Base-by-base conservation (phyloP, 2,888 invertebrate genomes). In the Idaea aversata region DNA sequence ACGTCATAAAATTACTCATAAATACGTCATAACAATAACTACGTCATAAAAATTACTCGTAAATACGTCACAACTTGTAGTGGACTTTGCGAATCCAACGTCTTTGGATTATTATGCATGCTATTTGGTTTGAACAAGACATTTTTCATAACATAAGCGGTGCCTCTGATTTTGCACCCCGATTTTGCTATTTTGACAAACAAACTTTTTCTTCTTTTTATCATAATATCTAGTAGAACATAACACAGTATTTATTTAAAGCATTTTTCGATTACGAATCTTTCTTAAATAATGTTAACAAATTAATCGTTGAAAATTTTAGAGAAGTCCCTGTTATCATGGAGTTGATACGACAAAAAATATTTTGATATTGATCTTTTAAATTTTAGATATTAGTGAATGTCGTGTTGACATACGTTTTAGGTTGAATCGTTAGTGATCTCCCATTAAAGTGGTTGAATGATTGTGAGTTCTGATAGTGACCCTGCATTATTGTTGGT, bases 351-450 rank as follows among this genome's bases (percentile, higher is more conserved):
- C 25, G 25, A 25, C 25, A 67, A 66, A 70, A 66, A 62, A 63
- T 71, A 69, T 73, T 73, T 75, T 76, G 72, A 72, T 75, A 75
- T 68, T 65, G 66, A 61, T 57, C 61, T 68, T 71, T 71, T 69
- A 70, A 61, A 62, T 66, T 35, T 60, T 60, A 62, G 25, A 67
- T 64, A 60, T 61, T 64, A 63, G 57, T 68, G 62, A 63, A 57
- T 34, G 64, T 65, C 65, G 65, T 66, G 63, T 65, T 34, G 63
- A 47, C 47, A 47, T 13, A 47, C 64, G 35, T 62, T 15, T n/a
- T 62, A 59, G 62, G 62, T 69, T 15, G 60, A 59, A 63, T 61
- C 59, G 61, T 68, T 62, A 68, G 71, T 71, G 71, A 71, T 73
- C 70, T 71, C 70, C 59, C 61, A 59, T 63, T 34, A 57, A 63